Evolutionary conservation across 2,888 invertebrate species (phyloP).

Genomic region (Criorhina ranunculi): DNA sequence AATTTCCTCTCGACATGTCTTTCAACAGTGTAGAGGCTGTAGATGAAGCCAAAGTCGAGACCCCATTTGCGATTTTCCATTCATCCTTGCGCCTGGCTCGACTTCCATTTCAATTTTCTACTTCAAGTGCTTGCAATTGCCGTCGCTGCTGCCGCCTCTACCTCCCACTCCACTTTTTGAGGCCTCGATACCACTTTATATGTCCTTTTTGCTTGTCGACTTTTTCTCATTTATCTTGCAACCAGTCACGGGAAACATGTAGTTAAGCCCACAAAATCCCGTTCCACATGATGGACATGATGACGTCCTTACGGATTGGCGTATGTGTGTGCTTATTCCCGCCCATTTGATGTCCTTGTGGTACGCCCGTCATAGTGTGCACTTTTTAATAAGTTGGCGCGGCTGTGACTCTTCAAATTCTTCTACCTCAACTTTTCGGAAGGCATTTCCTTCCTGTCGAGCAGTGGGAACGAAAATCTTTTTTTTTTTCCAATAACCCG

Average conservation of each 20-base stretch:
- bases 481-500: conserved; percentile 29
- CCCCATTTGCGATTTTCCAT: conserved; percentile 52
- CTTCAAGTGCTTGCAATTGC: conserved; percentile 45
- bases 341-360: conserved; percentile 48
- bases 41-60: background rate
- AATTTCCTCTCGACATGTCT: conserved; percentile 40
- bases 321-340: conserved; percentile 12
- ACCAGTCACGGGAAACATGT: conserved; percentile 51
- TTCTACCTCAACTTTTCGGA: conserved; percentile 26
- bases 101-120: conserved; percentile 64
- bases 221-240: conserved; percentile 54
- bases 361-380: conserved; percentile 7
- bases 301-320: conserved; percentile 39
- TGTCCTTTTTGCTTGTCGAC: background rate
- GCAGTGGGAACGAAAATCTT: conserved; percentile 19
- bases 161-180: background rate
- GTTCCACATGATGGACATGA: conserved; percentile 57
- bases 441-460: conserved; percentile 24
- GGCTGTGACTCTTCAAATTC: conserved; percentile 43
- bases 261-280: conserved; percentile 62
- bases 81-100: conserved; percentile 25
- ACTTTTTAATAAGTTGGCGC: conserved; percentile 50
- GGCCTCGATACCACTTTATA: conserved; percentile 32
- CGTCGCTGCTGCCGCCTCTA: background rate
- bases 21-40: conserved; percentile 19